A percentile compares a stretch with the other conserved stretches of the same genome.
Evolutionary conservation across 37 sponge, comb jelly and placozoan genomes (phyloP).

Genomic region (Crambe crambe): DNA sequence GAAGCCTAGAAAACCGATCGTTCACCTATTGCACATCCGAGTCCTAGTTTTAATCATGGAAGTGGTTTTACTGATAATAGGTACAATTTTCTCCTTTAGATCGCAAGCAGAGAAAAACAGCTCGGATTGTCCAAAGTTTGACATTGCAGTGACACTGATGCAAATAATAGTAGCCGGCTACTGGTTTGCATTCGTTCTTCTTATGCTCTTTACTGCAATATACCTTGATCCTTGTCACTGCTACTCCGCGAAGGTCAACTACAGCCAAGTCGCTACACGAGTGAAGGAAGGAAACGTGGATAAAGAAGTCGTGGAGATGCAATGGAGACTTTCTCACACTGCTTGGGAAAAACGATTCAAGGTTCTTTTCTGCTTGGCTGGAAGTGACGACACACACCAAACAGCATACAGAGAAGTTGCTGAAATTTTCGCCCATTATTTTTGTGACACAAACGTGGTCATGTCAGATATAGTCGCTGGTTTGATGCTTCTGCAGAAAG

Average conservation of each 20-base stretch:
- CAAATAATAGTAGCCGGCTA: slow-evolving; percentile 42
- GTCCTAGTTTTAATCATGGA: slow-evolving; percentile 44
- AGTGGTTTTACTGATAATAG: slow-evolving; percentile 40
- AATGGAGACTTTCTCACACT: slow-evolving; percentile 31
- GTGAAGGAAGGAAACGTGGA: neutral
- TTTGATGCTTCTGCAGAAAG: slow-evolving; percentile 76
- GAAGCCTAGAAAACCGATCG: slow-evolving; percentile 44
- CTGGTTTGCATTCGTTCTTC: slow-evolving; percentile 45
- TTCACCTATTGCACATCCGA: slow-evolving; percentile 59
- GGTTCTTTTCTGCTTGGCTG: slow-evolving; percentile 41
- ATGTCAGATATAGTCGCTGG: slow-evolving; percentile 87
- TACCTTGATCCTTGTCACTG: slow-evolving; percentile 83
- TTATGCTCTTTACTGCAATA: slow-evolving; percentile 29
- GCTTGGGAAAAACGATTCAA: slow-evolving; percentile 71
- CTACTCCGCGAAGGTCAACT: slow-evolving; percentile 53
- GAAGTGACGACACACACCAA: slow-evolving; percentile 66
- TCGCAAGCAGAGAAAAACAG: neutral
- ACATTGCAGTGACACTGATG: slow-evolving; percentile 12
- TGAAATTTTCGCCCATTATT: slow-evolving; percentile 62
- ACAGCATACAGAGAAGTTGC: slow-evolving; percentile 74
- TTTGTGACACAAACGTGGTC: slow-evolving; percentile 79
- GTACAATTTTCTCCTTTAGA: slow-evolving; percentile 53
- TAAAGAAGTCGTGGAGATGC: slow-evolving; percentile 3
- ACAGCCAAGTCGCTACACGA: neutral
- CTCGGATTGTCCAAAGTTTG: slow-evolving; percentile 33